A percentile compares a stretch with the other conserved stretches of the same genome.
Evolutionary conservation across 2,113 vertebrate species (phyloP).

Genomic region (Etia nguti): DNA sequence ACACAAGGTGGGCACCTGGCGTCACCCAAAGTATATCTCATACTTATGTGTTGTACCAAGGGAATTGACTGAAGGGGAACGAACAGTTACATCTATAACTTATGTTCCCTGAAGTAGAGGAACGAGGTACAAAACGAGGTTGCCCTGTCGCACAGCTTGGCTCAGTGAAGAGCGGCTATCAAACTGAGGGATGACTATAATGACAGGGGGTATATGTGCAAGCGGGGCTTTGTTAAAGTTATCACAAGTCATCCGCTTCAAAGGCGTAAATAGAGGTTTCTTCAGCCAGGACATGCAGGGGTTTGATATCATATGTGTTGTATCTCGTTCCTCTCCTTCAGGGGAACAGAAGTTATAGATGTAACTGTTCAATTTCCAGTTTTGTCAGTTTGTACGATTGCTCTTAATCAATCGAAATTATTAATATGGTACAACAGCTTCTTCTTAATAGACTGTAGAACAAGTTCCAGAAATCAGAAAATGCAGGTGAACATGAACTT

Average conservation of each 20-base stretch:
- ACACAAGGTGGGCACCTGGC: too few relatives aligned
- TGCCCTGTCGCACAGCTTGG: not conserved
- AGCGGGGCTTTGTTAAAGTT: not conserved
- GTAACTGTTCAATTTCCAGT: not conserved
- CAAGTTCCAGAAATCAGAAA: not conserved
- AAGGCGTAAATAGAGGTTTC: not conserved
- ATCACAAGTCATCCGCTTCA: not conserved
- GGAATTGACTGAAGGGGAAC: not conserved
- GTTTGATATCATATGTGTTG: not conserved
- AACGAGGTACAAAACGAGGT: not conserved
- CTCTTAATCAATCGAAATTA: not conserved
- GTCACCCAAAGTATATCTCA: too few relatives aligned
- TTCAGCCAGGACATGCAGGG: not conserved
- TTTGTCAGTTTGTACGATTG: not conserved
- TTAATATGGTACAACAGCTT: not conserved
- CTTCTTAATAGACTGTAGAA: not conserved
- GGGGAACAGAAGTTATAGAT: not conserved
- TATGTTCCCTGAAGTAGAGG: not conserved
- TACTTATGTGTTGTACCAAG: not conserved
- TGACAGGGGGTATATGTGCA: not conserved
- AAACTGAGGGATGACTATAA: not conserved
- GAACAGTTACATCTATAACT: not conserved
- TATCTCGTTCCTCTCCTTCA: not conserved
- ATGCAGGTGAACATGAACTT: not conserved
- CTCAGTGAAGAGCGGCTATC: not conserved